Evolutionary conservation across 1,140 invertebrate genomes (phyloP).

Genomic region (Eriocheir sinensis): DNA sequence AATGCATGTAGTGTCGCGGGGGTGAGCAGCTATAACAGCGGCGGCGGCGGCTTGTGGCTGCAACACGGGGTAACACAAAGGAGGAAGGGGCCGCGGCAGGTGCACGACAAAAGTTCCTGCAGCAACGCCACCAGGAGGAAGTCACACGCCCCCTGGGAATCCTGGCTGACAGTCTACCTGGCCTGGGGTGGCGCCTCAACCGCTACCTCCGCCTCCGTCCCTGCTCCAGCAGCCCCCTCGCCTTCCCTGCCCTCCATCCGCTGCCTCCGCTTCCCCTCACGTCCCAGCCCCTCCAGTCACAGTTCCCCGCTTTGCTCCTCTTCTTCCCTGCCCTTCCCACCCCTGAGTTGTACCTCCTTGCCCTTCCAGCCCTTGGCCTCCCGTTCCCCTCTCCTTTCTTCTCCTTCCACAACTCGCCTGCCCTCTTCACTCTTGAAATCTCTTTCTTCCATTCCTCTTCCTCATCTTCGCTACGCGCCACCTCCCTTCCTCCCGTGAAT

Average conservation of each 20-base stretch:
- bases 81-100: background rate
- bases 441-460: background rate
- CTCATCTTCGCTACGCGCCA: background rate
- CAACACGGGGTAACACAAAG: background rate
- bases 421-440: background rate
- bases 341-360: background rate
- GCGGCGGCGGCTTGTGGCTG: background rate
- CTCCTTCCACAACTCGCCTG: background rate
- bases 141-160: slow-evolving; percentile 71
- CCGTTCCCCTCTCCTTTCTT: background rate
- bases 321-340: background rate
- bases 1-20: background rate
- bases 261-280: background rate
- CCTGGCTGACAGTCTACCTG: slow-evolving; percentile 42
- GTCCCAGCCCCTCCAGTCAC: no score
- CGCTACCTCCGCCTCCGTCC: background rate
- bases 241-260: background rate
- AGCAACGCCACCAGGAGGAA: slow-evolving; percentile 68
- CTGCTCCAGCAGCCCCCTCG: background rate
- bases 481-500: background rate
- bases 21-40: background rate
- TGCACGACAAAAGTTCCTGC: slow-evolving; percentile 4
- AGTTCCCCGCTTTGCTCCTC: no score
- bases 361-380: background rate
- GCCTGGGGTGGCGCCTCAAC: slow-evolving; percentile 38